Base-by-base conservation (phyloP, 2,113 vertebrate species). In the Tragelaphus imberbis region DNA sequence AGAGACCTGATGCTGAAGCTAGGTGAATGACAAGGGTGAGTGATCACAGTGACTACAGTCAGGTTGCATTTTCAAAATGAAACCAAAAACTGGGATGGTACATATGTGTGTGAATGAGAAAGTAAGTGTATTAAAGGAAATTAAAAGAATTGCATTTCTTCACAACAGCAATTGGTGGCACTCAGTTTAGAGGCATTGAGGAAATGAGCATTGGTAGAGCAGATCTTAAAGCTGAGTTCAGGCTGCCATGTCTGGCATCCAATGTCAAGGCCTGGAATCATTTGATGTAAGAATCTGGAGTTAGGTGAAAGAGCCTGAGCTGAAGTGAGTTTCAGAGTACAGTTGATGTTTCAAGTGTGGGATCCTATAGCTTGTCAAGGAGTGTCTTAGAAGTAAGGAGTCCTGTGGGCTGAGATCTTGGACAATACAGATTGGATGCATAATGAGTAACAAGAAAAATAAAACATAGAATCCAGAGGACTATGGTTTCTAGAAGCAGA, bases 181-280 rank as follows among this genome's bases (percentile, higher is more conserved):
- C 44, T 88, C 10, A 21, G 10, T 56, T 82, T 84, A 63, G 33
- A 27, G 33, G 11, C 51, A 53, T 8, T 8, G 12, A 47, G 12
- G 51, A 44, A n/a, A 49, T 59, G 30, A 55, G 4, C 1, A 3
- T n/a, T 51, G 21, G 4, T 28, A 6, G 23, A 23, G 12, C 2
- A 56, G 16, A 28, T 19, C 15, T 53, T 12, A 30, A 36, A 7
- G 1, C 7, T 56, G 3, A 14, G 21, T 33, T 49, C 25, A 44
- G 6, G 3, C 12, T n/a, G 3, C 27, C 4, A 14, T 0, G 8
- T 36, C 47, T 56, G 49, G 9, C 3, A 0, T 40, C 13, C 1
- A 55, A 6, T 1, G 25, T 49, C 5, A 68, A 25, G 4, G 10
- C 11, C 21, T 6, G 33, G 6, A 58, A 4, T 1, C 1, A 6